phyloP scores from a whole-genome alignment of 2,888 invertebrate genomes.

The Aspidapion aeneum region DNA sequence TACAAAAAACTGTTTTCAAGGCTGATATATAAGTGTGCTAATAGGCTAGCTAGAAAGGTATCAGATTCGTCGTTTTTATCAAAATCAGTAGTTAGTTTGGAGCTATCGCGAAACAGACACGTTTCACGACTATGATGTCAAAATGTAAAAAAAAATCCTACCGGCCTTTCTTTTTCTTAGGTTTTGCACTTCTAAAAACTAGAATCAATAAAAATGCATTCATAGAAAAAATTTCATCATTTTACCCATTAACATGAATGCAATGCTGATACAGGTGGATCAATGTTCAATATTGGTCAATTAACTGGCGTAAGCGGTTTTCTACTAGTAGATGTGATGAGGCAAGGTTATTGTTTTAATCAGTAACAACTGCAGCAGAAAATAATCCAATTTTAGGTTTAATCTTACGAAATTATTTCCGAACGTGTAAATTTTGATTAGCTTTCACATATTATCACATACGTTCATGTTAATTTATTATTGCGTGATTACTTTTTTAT shows the following conservation, averaged over 20 bases:
- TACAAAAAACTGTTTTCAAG: too few species aligned
- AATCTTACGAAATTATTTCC: background rate
- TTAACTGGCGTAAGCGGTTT: background rate
- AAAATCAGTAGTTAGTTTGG: too few species aligned
- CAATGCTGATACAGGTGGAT: constrained; percentile 27
- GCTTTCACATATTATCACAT: background rate
- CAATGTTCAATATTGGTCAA: constrained; percentile 24
- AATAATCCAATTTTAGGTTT: background rate
- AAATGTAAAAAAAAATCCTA: too few species aligned
- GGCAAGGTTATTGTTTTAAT: background rate
- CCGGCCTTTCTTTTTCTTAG: too few species aligned
- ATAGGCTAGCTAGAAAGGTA: too few species aligned
- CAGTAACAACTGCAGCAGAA: background rate
- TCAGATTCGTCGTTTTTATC: too few species aligned
- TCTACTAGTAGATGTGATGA: background rate
- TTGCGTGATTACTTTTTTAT: background rate
- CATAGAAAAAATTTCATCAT: too few species aligned
- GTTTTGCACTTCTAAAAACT: too few species aligned
- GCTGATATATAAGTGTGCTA: too few species aligned
- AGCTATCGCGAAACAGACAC: too few species aligned
- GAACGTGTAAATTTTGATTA: background rate
- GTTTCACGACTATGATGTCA: too few species aligned
- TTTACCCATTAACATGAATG: constrained; percentile 5
- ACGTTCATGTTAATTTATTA: background rate
- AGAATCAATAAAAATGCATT: too few species aligned